Conservation (phyloP, 2,888 invertebrate genomes). For the Temnothorax ravouxi region DNA sequence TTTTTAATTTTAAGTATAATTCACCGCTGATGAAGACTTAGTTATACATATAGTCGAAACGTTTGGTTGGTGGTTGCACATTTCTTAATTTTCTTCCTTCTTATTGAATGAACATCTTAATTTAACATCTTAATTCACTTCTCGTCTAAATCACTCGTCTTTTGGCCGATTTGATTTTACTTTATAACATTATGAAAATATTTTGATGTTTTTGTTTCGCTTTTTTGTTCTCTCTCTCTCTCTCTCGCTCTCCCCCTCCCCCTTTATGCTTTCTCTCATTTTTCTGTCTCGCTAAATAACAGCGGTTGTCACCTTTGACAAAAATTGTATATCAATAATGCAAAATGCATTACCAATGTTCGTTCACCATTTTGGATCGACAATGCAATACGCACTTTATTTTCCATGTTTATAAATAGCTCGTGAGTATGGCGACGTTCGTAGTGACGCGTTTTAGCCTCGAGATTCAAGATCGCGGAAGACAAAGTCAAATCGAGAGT, state of each 20-base stretch:
- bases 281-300: background rate
- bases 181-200: background rate
- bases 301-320: background rate
- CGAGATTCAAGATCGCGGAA: background rate
- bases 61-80: too few relatives aligned
- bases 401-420: conserved; percentile 84
- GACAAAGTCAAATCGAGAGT: background rate
- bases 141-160: too few relatives aligned
- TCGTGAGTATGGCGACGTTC: conserved; percentile 70
- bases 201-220: background rate
- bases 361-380: conserved; percentile 78
- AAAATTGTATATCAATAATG: background rate
- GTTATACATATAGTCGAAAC: too few relatives aligned
- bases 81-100: too few relatives aligned
- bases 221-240: background rate
- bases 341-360: background rate
- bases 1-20: too few relatives aligned
- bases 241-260: background rate
- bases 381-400: conserved; percentile 84
- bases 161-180: too few relatives aligned
- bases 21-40: too few relatives aligned
- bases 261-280: background rate
- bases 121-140: too few relatives aligned
- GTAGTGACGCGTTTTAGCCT: background rate
- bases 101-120: too few relatives aligned